Evolutionary conservation across 1,140 invertebrate genomes (phyloP), one percentile per base, ranked within the genome.

Genomic region (Hyposmocoma kahamanoa): DNA sequence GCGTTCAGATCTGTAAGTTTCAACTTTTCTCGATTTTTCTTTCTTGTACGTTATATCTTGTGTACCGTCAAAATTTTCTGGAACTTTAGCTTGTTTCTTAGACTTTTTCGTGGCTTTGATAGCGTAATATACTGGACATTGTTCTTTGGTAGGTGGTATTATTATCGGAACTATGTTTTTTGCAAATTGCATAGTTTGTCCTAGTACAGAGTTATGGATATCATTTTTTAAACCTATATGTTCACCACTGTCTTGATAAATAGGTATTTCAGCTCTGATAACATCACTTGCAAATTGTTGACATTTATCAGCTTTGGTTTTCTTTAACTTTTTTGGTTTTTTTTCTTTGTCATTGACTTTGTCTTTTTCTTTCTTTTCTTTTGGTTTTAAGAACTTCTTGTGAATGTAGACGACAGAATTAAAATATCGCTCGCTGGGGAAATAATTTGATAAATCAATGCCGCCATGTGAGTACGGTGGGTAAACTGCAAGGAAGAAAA

Each of bases 171-270:
- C 67, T 20, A 84, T 46, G 22, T 69, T 54, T 67, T 73, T 74
- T 19, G 78, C 75, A 55, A 84, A 79, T 44, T 53, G 56, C 15
- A 82, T 65, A 9, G 77, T 80, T 47, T 84, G 67, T 39, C 70
- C 65, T 19, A 75, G 15, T n/a, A 80, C 46, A 15, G 64, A 48
- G 24, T 11, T 26, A 5, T 6, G 24, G 13, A 36, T 36, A 6
- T 10, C 10, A 47, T 75, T 63, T 42, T 66, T 64, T 47, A 17
- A 17, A 21, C 32, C 38, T 9, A 22, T 42, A 4, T 18, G 32
- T 60, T 34, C 22, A 36, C 39, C 8, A 45, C 18, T 39, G 22
- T 34, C 43, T 21, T 61, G 54, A 20, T 57, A n/a, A 38, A 50
- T 43, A 52, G 63, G 59, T 41, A 49, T 58, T 45, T 54, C 22